Percentiles rank a stretch among this genome's conserved stretches.
phyloP scores from a whole-genome alignment of 1,140 invertebrate genomes.

The Aphaenogaster ashmeadi region DNA sequence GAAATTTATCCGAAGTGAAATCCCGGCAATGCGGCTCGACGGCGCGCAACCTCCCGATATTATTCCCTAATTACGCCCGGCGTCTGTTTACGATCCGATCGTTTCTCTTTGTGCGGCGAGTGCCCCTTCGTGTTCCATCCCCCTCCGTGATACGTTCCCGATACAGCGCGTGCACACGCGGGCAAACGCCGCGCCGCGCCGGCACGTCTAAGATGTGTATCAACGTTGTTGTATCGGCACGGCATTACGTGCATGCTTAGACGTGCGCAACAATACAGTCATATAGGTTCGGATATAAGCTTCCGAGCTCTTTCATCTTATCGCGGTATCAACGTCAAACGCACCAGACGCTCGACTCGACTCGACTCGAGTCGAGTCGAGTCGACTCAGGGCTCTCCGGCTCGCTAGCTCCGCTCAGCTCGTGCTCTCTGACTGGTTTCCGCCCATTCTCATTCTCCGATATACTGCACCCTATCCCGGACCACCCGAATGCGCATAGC shows the following conservation, averaged over 20 bases:
- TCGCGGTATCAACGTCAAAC: conserved; percentile 87
- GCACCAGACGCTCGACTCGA: conserved; percentile 83
- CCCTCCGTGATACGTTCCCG: conserved; percentile 13
- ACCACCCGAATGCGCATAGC: conserved; percentile 71
- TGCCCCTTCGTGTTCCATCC: conserved; percentile 34
- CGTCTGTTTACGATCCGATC: conserved; percentile 52
- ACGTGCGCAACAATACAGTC: conserved; percentile 85
- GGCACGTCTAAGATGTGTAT: conserved; percentile 73
- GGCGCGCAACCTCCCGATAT: conserved; percentile 30
- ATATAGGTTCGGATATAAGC: conserved; percentile 85
- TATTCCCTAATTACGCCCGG: conserved; percentile 57
- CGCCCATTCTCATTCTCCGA: conserved; percentile 82
- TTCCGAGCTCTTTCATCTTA: conserved; percentile 87
- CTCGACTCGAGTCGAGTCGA: conserved; percentile 58
- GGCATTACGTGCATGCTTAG: conserved; percentile 85
- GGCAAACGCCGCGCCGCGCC: conserved; percentile 29
- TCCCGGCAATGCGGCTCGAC: conserved; percentile 3
- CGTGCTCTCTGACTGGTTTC: conserved; percentile 80
- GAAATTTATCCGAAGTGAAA: conserved; percentile 9
- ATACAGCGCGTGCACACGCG: conserved; percentile 34
- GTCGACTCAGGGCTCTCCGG: conserved; percentile 38
- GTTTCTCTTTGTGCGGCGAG: conserved; percentile 60
- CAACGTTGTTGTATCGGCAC: conserved; percentile 79
- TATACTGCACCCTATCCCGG: conserved; percentile 76
- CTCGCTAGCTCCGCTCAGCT: conserved; percentile 52